These are phyloP conservation scores for Ailurus styani DNA, from an alignment of 2,113 vertebrate species.

Conservation along the genomic window DNA sequence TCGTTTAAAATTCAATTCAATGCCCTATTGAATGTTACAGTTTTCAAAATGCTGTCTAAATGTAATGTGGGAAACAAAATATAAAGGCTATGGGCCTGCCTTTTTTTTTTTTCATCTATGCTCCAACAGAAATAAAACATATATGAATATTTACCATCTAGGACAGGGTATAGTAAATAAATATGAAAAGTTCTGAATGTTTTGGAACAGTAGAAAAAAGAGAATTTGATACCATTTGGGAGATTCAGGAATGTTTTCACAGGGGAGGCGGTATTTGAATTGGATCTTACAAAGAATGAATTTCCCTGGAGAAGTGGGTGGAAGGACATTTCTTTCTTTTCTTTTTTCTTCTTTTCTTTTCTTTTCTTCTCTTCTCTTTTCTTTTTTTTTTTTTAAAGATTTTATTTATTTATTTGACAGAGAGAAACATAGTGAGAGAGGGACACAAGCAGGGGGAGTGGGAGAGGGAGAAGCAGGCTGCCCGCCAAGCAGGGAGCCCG, in stretches of 20 bases:
- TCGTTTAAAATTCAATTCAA: neutral
- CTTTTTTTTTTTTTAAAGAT: too few species aligned
- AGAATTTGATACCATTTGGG: neutral
- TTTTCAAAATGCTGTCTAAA: neutral
- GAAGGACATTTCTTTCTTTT: neutral
- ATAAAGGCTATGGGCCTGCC: neutral
- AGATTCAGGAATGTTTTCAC: neutral
- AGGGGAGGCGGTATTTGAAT: neutral
- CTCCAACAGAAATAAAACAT: neutral
- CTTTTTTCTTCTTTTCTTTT: too few species aligned
- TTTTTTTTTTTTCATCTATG: neutral
- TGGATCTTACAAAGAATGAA: neutral
- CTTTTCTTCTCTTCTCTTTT: too few species aligned
- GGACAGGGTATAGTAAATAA: neutral
- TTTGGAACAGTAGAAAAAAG: neutral
- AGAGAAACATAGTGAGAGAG: too few species aligned
- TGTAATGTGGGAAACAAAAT: conserved; percentile 2
- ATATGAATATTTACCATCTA: neutral
- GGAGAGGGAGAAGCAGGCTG: too few species aligned
- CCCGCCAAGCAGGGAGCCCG: too few species aligned
- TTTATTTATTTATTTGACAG: too few species aligned
- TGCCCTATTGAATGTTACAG: neutral
- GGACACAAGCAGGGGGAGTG: too few species aligned
- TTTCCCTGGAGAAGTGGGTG: neutral
- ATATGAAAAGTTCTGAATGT: neutral